Evolutionary conservation across 2,113 vertebrate species (phyloP).

Genomic region (Myotis davidii): DNA sequence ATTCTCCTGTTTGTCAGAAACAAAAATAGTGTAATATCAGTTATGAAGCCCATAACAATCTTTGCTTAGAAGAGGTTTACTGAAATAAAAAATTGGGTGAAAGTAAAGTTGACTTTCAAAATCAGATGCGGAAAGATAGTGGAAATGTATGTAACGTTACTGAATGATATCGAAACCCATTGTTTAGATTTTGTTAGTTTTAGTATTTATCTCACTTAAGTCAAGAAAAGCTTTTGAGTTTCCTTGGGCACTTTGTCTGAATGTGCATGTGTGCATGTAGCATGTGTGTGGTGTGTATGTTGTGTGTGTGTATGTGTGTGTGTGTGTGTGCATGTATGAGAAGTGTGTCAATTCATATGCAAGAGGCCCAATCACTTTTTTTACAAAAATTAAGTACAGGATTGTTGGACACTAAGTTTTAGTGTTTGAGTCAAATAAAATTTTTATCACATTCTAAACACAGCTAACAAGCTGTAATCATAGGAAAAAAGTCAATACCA

Average conservation of each 20-base stretch:
- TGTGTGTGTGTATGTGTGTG: accelerated
- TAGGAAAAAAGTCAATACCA: neutral
- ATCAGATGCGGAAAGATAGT: neutral
- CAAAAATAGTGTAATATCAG: neutral
- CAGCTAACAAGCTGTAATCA: neutral
- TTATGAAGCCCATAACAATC: neutral
- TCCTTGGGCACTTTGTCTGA: neutral
- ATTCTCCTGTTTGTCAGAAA: neutral
- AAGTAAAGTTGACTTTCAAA: neutral
- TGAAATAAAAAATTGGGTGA: neutral
- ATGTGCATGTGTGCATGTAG: neutral
- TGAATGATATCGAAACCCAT: neutral
- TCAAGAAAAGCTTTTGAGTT: neutral
- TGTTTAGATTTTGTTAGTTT: neutral
- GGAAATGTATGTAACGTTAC: neutral
- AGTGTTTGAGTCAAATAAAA: neutral
- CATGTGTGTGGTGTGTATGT: accelerated
- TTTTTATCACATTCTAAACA: neutral
- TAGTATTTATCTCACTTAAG: neutral
- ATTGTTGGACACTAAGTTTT: neutral
- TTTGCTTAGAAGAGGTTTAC: neutral
- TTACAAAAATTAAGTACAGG: neutral
- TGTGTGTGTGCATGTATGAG: neutral
- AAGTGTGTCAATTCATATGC: neutral
- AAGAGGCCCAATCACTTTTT: neutral